These are phyloP conservation scores for Spicauda simplicius DNA, from an alignment of 2,888 invertebrate genomes.

Conservation along the genomic window DNA sequence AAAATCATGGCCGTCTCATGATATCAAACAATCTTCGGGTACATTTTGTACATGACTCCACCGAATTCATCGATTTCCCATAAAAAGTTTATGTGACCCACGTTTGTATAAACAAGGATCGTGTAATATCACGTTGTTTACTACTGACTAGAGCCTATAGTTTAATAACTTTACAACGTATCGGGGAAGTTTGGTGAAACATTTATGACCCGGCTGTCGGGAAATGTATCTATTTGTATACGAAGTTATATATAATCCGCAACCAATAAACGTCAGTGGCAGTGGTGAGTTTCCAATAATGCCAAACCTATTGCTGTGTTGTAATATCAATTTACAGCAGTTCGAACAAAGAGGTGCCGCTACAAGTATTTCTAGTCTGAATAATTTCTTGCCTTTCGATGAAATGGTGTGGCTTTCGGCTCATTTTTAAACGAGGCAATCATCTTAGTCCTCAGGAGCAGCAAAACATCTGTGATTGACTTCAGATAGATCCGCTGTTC, in stretches of 20 bases:
- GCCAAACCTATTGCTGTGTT: too few relatives aligned
- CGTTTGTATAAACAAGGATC: slow-evolving; percentile 49
- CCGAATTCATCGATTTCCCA: slow-evolving; percentile 52
- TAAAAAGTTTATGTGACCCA: slow-evolving; percentile 52
- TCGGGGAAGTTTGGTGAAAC: slow-evolving; percentile 45
- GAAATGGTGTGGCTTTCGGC: too few relatives aligned
- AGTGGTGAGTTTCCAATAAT: slow-evolving; percentile 3
- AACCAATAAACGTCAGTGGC: slow-evolving; percentile 29
- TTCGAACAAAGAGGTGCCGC: too few relatives aligned
- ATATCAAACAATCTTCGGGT: slow-evolving; percentile 34
- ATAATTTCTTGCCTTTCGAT: too few relatives aligned
- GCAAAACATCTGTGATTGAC: too few relatives aligned
- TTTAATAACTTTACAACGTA: slow-evolving; percentile 37
- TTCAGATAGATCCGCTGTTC: too few relatives aligned
- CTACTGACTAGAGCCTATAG: slow-evolving; percentile 34
- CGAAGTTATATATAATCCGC: slow-evolving; percentile 49
- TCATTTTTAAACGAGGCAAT: too few relatives aligned
- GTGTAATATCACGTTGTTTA: slow-evolving; percentile 48
- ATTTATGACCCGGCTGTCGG: slow-evolving; percentile 51
- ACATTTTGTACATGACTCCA: slow-evolving; percentile 22
- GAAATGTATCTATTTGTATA: slow-evolving; percentile 49
- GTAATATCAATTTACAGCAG: too few relatives aligned
- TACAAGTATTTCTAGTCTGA: too few relatives aligned
- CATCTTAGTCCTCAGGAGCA: too few relatives aligned
- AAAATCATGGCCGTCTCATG: slow-evolving; percentile 33